Evolutionary conservation across 2,797 vertebrate species (phyloP).

Genomic region (Rhinoraja longicauda): DNA sequence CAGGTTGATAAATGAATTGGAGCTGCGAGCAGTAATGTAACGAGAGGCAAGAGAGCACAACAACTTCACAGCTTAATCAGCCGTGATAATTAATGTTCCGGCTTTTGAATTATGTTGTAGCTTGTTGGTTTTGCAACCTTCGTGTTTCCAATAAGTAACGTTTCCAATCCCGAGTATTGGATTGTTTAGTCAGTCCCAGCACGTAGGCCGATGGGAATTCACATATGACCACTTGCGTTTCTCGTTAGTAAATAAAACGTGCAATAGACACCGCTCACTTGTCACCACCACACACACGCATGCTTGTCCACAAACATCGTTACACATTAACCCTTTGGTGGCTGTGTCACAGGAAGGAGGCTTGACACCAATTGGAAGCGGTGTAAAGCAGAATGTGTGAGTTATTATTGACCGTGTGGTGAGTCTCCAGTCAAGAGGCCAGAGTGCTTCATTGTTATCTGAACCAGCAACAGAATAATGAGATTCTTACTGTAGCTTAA

Average conservation of each 20-base stretch:
- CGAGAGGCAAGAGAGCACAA: not conserved
- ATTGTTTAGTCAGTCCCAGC: not conserved
- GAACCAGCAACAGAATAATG: too few relatives aligned
- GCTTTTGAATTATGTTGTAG: not conserved
- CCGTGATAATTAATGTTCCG: not conserved
- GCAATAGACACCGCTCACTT: not conserved
- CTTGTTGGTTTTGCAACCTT: not conserved
- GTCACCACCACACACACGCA: not conserved
- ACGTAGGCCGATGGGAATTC: not conserved
- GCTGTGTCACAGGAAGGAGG: too few relatives aligned
- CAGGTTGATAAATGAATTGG: not conserved
- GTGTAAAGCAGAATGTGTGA: not conserved
- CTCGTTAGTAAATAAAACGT: not conserved
- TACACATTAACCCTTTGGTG: not conserved
- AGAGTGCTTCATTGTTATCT: too few relatives aligned
- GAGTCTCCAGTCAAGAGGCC: not conserved
- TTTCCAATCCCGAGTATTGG: not conserved
- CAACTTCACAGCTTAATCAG: not conserved
- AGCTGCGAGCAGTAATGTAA: too few relatives aligned
- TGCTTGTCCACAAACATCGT: too few relatives aligned
- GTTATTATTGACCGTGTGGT: not conserved
- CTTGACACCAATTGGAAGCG: not conserved
- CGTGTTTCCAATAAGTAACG: not conserved
- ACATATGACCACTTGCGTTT: not conserved
- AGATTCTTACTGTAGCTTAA: too few relatives aligned